Base-by-base conservation (phyloP, 2,113 vertebrate species). In the Ictidomys tridecemlineatus region DNA sequence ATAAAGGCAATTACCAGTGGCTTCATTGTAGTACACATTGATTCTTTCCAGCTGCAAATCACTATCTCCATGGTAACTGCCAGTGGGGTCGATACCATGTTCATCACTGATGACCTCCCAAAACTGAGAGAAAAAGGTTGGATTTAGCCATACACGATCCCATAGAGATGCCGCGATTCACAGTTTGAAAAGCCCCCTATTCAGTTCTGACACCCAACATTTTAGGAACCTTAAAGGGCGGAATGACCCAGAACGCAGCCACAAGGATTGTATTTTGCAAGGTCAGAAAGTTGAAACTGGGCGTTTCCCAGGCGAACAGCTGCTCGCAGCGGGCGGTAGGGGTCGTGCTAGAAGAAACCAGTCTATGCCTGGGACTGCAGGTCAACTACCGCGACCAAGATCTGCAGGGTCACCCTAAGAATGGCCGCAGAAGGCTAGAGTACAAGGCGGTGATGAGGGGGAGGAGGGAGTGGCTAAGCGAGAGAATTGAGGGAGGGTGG, bases 21-120 rank as follows among this genome's bases (percentile, higher is more conserved):
- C 99, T 98, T 99, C 99, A 74, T 99, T 99, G 98, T 99, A 99
- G 97, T 99, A 99, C 48, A 99, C 99, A 0, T 99, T 99, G 98
- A 99, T 99, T 95, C 99, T 98, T 90, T 99, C 99, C 95, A 99
- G 98, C 97, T 99, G 99, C 97, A 99, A 96, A 26, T 99, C 99
- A 0, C 98, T 99, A 97, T 99, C 99, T 76, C 99, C 99, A 0
- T 99, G 99, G 97, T 99, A 99, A 97, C 99, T 99, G 94, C 99
- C 99, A 0, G 99, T 99, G 69, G 99, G 99, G 42, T 99, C 99
- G 2, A 99, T 99, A 28, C 99, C 99, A 0, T 99, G 99, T 80
- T 99, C 99, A 84, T 99, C 99, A 0, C 99, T 99, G 97, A 99
- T 99, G 77, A 99, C 99, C 93, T 99, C 99, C 99, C 99, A 99